Evolutionary conservation across 2,113 vertebrate genomes (phyloP), one percentile per base, ranked within the genome.

Genomic region (Mastomys natalensis): DNA sequence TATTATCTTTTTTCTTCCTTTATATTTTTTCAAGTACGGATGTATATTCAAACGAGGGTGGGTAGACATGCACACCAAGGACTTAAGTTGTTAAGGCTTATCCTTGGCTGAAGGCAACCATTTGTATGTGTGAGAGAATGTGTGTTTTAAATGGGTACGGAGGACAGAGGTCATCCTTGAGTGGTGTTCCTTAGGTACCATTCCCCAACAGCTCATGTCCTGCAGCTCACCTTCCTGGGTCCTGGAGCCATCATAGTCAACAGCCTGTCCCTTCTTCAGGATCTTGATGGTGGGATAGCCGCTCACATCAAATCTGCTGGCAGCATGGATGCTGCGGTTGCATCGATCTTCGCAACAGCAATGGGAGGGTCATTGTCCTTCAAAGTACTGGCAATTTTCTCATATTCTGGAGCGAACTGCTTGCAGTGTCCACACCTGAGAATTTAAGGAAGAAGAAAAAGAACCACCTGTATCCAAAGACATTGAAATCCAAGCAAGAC

Each of bases 271-370:
- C 29, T 99, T 99, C 97, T 99, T 99, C 64, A 99, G 96, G 94
- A 99, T 99, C 98, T 99, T 99, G 95, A 99, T 99, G 93, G 99
- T 99, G 90, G 99, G 99, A 95, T 99, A 99, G 31, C 99, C 99
- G 4, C 99, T 99, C 95, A 99, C 99, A 0, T 99, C 99, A 84
- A 99, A 99, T 94, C 98, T 99, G 97, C 98, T 98, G 1, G 99
- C 99, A 99, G 17, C 0, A 86, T 89, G 5, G 97, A 99, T 13
- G 99, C 99, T 29, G 98, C 96, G 7, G 99, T 99, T 0, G 99
- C 99, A 26, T 99, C 99, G 26, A 99, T 98, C 98, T 99, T 99
- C 76, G 99, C 99, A 55, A 99, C 99, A 55, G 99, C 99, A 90
- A 99, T 98, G 3, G 99, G 99, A 93, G 99, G 99, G 80, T 99